Evolutionary conservation across 2,888 invertebrate genomes (phyloP).

Genomic region (Epirrita christyi): DNA sequence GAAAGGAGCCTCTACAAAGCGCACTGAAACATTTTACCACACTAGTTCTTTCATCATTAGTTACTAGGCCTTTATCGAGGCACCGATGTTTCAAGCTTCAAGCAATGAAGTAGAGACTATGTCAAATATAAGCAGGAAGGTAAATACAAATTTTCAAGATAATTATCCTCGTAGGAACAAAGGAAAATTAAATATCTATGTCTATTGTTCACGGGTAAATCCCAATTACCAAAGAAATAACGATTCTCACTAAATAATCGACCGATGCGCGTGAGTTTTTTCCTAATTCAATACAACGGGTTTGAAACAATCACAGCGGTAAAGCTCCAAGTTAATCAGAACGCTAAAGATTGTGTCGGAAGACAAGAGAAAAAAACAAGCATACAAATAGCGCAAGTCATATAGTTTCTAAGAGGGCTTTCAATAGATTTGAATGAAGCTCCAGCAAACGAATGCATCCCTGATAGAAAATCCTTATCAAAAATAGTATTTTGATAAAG

Average conservation of each 20-base stretch:
- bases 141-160: too few relatives aligned
- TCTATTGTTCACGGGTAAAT: conserved; percentile 15
- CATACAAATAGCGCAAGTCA: conserved; percentile 82
- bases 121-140: too few relatives aligned
- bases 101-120: too few relatives aligned
- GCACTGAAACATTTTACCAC: too few relatives aligned
- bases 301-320: conserved; percentile 81
- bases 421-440: conserved; percentile 58
- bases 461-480: not conserved
- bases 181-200: too few relatives aligned
- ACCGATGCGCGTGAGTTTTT: conserved; percentile 7
- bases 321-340: conserved; percentile 81
- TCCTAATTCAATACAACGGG: conserved; percentile 55
- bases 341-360: conserved; percentile 83
- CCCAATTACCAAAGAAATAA: conserved; percentile 12
- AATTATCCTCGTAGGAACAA: too few relatives aligned
- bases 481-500: too few relatives aligned
- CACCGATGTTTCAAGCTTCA: too few relatives aligned
- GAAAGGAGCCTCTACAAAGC: too few relatives aligned
- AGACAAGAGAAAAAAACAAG: conserved; percentile 82
- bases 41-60: too few relatives aligned
- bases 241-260: not conserved
- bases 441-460: conserved; percentile 2
- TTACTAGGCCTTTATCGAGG: too few relatives aligned
- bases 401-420: conserved; percentile 73